Conservation (phyloP, 2,113 vertebrate genomes). For the Myotis yumanensis region DNA sequence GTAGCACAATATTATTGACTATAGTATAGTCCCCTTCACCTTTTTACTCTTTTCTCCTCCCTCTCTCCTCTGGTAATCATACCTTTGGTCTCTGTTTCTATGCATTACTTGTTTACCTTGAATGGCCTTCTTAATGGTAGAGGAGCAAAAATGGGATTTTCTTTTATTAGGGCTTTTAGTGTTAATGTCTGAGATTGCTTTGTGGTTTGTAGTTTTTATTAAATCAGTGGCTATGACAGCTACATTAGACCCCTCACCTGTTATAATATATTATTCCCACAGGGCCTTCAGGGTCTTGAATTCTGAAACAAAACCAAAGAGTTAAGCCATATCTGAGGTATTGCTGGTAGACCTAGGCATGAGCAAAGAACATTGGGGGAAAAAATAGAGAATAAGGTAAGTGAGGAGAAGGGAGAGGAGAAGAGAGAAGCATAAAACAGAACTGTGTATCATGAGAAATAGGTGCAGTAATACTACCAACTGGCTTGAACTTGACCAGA, state of each 20-base stretch:
- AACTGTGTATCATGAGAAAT: not conserved
- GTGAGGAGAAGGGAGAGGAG: not conserved
- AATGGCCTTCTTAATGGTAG: not conserved
- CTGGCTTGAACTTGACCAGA: not conserved
- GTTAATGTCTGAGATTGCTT: not conserved
- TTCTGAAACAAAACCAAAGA: not conserved
- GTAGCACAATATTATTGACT: not conserved
- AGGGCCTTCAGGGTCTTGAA: not conserved
- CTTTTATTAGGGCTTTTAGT: not conserved
- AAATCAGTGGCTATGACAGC: not conserved
- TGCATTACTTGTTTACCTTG: not conserved
- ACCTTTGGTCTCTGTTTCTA: not conserved
- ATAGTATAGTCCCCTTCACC: not conserved
- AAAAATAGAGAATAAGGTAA: not conserved
- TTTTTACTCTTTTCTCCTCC: not conserved
- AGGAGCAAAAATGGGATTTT: not conserved
- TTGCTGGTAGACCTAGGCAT: not conserved
- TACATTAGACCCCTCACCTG: not conserved
- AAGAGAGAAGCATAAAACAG: not conserved
- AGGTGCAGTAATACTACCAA: not conserved
- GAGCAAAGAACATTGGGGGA: not conserved
- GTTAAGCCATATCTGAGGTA: not conserved
- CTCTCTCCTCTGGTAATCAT: not conserved
- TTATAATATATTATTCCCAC: not conserved
- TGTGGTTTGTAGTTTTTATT: not conserved